Base-by-base conservation (phyloP, 2,113 vertebrate species). In the Bujurquina vittata region DNA sequence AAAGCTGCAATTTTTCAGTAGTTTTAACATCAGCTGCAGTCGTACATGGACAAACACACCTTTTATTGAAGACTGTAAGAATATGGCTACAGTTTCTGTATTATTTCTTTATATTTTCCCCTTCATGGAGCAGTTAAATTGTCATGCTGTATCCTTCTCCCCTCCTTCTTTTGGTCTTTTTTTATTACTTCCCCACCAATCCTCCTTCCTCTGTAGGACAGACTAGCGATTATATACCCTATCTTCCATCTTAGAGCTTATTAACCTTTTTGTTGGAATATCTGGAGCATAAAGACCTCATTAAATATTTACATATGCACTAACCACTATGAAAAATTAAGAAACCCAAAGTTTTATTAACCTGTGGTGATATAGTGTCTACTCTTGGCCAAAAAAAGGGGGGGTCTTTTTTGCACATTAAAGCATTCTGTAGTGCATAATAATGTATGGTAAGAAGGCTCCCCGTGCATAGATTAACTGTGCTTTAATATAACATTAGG, bases 291-390 rank as follows among this genome's bases (percentile, higher is more conserved):
- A 94, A 94, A 93, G 92, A 87, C 84, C 84, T 91, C 90, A 95
- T 95, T 89, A 96, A 96, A 96, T 94, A 96, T 96, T 95, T 94
- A 95, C 94, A 95, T 92, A 91, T 90, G 89, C 93, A 93, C 93
- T 93, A 94, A 95, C 93, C 93, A 90, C 88, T 72, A 93, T 96
- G 91, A 95, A 95, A 95, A 95, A 95, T 95, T 86, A 95, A 95
- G 91, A 95, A 95, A 95, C 80, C 88, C 83, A 92, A 93, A 94
- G 90, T 95, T 95, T 92, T 93, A 95, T 95, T 94, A 95, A 95
- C 94, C 95, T 95, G 93, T 95, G 93, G 93, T 95, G 94, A 95
- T 94, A 92, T 95, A 94, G 94, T 93, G 89, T 94, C 91, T 92
- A 93, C 91, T 93, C 86, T 87, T 87, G 77, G 88, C 87, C 89